Base-by-base conservation (phyloP, 2,888 invertebrate species). In the Lycophotia porphyrea region DNA sequence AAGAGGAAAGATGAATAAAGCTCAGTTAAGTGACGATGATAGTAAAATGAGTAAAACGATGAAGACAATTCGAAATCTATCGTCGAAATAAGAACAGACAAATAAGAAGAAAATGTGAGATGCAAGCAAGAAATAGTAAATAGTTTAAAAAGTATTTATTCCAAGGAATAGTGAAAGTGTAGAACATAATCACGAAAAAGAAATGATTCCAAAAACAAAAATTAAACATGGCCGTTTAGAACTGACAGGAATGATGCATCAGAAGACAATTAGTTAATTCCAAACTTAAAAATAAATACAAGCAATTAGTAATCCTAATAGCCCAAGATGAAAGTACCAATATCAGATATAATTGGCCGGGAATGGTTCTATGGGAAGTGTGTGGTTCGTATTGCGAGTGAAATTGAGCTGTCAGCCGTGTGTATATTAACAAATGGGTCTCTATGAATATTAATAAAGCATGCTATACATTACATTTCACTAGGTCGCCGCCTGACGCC, bases 391-490 rank as follows among this genome's bases (percentile, higher is more conserved):
- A 93, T 87, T 84, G 92, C 92, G 84, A 89, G 90, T 94, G 91
- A 95, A 94, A 96, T 95, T 95, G 94, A 96, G 93, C 95, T 96
- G 96, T 96, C 96, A 93, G 91, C 90, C 88, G 89, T 91, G 92
- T 92, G 92, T 93, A 90, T 94, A 95, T 95, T 95, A 95, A 95
- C 93, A 95, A 95, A 96, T 95, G 93, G 93, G 90, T 88, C 78
- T 82, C 94, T 93, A 96, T 96, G 96, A 95, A 96, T 96, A 96
- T 95, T 95, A 95, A 96, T 95, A 94, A 91, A 92, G 90, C 89
- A 88, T 89, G 87, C 87, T 89, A 91, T 92, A 91, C 87, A 91
- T 92, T 90, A 90, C 86, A 87, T 91, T 87, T 87, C 90, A 90
- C 91, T 91, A 89, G 88, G 81, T 82, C 71, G 82, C 84, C 81